phyloP scores from a whole-genome alignment of 2,113 vertebrate species.

The Neopipo cinnamomea region DNA sequence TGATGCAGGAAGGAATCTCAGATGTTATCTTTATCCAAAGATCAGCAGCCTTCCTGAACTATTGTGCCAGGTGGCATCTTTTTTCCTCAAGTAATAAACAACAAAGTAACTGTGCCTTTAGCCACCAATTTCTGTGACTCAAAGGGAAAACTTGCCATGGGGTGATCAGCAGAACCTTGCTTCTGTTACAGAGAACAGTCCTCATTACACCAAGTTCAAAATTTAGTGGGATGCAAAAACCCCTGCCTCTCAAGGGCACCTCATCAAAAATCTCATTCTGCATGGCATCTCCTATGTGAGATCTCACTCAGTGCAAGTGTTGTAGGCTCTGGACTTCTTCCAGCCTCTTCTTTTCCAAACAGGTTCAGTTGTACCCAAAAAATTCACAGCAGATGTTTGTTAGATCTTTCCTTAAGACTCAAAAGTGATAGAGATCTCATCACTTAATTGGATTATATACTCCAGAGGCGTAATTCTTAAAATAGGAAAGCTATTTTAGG shows the following conservation, averaged over 20 bases:
- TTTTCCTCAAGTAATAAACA: neutral
- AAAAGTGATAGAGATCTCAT: neutral
- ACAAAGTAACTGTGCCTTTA: neutral
- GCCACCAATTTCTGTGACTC: neutral
- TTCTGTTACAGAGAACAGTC: neutral
- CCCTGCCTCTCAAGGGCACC: neutral
- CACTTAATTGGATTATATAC: neutral
- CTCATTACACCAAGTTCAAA: neutral
- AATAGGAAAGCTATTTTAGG: neutral
- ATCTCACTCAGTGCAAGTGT: fast-evolving
- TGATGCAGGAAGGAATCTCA: neutral
- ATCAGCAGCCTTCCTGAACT: neutral
- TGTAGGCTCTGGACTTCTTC: neutral
- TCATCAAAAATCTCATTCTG: neutral
- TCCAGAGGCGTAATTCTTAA: neutral
- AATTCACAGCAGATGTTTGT: neutral
- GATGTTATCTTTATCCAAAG: neutral
- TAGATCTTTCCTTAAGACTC: neutral
- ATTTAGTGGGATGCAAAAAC: neutral
- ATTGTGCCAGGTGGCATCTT: neutral
- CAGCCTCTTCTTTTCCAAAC: neutral
- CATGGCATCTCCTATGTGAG: neutral
- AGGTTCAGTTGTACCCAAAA: neutral
- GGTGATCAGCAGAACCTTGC: neutral
- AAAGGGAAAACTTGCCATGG: neutral